Base-by-base conservation (phyloP, 2,888 invertebrate species). In the Hanleya hanleyi region DNA sequence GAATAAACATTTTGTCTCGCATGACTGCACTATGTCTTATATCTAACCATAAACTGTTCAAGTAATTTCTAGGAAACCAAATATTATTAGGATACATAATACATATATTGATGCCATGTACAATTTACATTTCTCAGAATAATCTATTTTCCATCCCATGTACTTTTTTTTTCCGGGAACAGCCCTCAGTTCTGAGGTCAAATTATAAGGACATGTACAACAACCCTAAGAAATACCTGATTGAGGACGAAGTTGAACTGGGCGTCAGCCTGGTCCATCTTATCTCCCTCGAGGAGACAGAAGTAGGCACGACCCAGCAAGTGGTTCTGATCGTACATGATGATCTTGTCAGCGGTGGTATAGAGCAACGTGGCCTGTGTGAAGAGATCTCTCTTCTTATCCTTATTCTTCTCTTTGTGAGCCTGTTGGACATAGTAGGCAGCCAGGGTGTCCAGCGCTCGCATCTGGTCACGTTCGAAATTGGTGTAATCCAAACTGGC, bases 271-370 rank as follows among this genome's bases (percentile, higher is more conserved):
- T 99, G 99, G 78, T 99, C 99, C 96, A 99, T 97, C 92, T 99
- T 99, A 87, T 99, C 98, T 0, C 98, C 98, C 92, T 99, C 99
- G 41, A 99, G 92, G 9, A 99, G 93, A 87, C 98, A 99, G 90
- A 99, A 99, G 90, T 98, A 99, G 2, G 99, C 99, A 85, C 99
- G 93, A 0, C 99, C 99, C 80, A 99, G 93, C 78, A 99, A 93
- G 93, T 99, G 99, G 91, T 98, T 98, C 95, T 95, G 98, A 89
- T 99, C 99, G 92, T 99, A 99, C 99, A 99, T 99, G 86, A 98
- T 97, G 91, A 99, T 99, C 92, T 98, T 98, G 90, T 99, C 99
- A 5, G 99, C 99, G 78, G 97, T 97, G 0, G 97, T 97, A 89
- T 99, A 99, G n/a, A 99, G 92, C 67, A 97, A 93, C 0, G 98